Percentiles rank a stretch among this genome's conserved stretches.
Evolutionary conservation across 2,888 invertebrate species (phyloP).

Genomic region (Phengaris arion): DNA sequence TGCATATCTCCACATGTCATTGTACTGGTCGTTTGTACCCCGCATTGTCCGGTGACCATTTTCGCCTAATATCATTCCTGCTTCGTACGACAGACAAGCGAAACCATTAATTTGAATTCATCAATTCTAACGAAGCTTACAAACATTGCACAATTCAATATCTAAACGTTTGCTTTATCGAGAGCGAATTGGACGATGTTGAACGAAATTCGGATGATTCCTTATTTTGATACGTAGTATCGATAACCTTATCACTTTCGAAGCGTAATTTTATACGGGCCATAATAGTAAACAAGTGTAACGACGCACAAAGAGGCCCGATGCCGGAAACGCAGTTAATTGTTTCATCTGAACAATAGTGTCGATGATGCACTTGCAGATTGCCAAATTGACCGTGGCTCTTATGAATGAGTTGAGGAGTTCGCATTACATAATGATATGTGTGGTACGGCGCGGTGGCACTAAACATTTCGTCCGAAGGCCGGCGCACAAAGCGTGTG

Average conservation of each 20-base stretch:
- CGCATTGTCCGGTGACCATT: conserved; percentile 25
- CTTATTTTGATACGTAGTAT: conserved; percentile 61
- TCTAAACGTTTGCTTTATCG: conserved; percentile 24
- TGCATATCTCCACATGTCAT: conserved; percentile 40
- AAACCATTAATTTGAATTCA: conserved; percentile 4
- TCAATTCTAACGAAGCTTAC: conserved; percentile 3
- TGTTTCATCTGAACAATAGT: conserved; percentile 44
- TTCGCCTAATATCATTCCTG: conserved; percentile 21
- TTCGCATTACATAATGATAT: conserved; percentile 62
- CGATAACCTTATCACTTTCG: conserved; percentile 56
- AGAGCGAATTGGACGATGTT: conserved; percentile 40
- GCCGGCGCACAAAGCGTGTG: conserved; percentile 69
- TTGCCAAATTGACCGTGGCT: conserved; percentile 53
- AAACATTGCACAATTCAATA: conserved; percentile 11
- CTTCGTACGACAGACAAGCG: neutral
- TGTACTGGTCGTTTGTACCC: conserved; percentile 28
- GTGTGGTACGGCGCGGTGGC: conserved; percentile 47
- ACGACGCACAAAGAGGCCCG: conserved; percentile 44
- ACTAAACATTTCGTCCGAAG: conserved; percentile 69
- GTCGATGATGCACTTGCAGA: conserved; percentile 51
- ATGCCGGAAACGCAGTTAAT: conserved; percentile 47
- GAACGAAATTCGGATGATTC: conserved; percentile 61
- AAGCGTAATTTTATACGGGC: conserved; percentile 44
- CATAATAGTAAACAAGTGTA: conserved; percentile 35
- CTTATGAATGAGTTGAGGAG: conserved; percentile 71